These are phyloP conservation scores for Sebastes hopkinsi DNA, from an alignment of 2,797 vertebrate species.

Conservation along the genomic window DNA sequence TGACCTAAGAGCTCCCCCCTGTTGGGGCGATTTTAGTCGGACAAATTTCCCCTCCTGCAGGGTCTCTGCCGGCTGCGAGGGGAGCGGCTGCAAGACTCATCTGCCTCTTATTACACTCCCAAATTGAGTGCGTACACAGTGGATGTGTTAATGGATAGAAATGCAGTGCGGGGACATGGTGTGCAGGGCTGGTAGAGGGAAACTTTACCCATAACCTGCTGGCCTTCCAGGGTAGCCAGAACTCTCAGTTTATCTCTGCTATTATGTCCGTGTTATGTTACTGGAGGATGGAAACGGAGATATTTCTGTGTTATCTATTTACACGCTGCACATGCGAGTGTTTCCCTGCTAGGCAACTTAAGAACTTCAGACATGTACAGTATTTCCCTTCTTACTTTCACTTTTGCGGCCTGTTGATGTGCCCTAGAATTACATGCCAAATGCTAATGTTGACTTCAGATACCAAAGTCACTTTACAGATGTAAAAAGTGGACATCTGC, in stretches of 20 bases:
- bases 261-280: constrained; percentile 55
- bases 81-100: constrained; percentile 62
- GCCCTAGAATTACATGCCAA: constrained; percentile 52
- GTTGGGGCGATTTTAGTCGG: constrained; percentile 91
- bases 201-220: constrained; percentile 42
- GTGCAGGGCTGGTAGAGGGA: constrained; percentile 58
- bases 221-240: constrained; percentile 41
- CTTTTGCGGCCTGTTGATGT: constrained; percentile 38
- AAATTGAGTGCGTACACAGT: constrained; percentile 64
- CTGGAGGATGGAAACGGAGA: constrained; percentile 44
- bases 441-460: constrained; percentile 45
- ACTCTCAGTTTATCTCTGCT: constrained; percentile 60
- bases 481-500: constrained; percentile 6
- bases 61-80: constrained; percentile 70
- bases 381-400: constrained; percentile 52
- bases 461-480: constrained; percentile 9
- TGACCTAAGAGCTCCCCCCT: constrained; percentile 86
- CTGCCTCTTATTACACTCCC: constrained; percentile 73
- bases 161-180: constrained; percentile 59
- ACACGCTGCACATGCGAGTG: constrained; percentile 46
- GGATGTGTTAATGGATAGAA: constrained; percentile 76
- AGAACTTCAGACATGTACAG: constrained; percentile 57
- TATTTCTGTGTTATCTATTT: constrained; percentile 65
- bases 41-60: constrained; percentile 90
- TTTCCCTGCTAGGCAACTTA: constrained; percentile 55